A percentile compares a stretch with the other conserved stretches of the same genome.
Conservation (phyloP, 2,888 invertebrate genomes). For the Hydriomena furcata region DNA sequence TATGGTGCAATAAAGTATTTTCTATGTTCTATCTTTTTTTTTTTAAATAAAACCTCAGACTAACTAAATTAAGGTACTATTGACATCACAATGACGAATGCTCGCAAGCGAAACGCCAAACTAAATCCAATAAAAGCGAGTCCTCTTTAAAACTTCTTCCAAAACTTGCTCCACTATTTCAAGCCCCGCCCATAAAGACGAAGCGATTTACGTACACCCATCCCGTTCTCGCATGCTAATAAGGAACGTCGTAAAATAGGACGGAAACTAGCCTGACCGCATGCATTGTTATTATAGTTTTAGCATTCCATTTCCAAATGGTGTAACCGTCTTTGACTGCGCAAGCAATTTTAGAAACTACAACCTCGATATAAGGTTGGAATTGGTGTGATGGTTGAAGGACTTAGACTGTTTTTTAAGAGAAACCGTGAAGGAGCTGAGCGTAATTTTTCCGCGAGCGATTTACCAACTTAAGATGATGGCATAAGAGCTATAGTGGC, state of each 20-base stretch:
- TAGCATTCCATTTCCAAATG: constrained; percentile 34
- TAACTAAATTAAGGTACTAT: not conserved
- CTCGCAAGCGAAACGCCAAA: constrained; percentile 52
- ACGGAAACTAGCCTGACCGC: constrained; percentile 57
- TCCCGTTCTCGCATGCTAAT: constrained; percentile 51
- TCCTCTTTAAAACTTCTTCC: constrained; percentile 79
- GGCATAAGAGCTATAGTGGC: constrained; percentile 80
- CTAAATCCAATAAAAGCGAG: constrained; percentile 77
- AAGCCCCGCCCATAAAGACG: constrained; percentile 57
- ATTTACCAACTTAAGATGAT: constrained; percentile 75
- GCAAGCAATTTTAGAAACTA: constrained; percentile 33
- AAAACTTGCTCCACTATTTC: constrained; percentile 74
- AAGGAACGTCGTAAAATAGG: constrained; percentile 52
- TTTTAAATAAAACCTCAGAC: too few species aligned
- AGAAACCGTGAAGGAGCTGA: constrained; percentile 54
- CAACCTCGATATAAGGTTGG: rapidly evolving
- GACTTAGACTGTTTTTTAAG: constrained; percentile 38
- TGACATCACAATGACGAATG: constrained; percentile 60
- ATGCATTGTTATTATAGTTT: constrained; percentile 79
- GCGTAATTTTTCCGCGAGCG: constrained; percentile 80
- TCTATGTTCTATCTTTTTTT: too few species aligned
- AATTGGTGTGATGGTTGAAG: constrained; percentile 6
- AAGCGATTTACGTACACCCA: constrained; percentile 41
- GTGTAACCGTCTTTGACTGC: constrained; percentile 22
- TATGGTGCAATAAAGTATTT: too few species aligned